Percentiles rank a stretch among this genome's conserved stretches.
Evolutionary conservation across 2,888 invertebrate species (phyloP).

Genomic region (Thymelicus acteon): DNA sequence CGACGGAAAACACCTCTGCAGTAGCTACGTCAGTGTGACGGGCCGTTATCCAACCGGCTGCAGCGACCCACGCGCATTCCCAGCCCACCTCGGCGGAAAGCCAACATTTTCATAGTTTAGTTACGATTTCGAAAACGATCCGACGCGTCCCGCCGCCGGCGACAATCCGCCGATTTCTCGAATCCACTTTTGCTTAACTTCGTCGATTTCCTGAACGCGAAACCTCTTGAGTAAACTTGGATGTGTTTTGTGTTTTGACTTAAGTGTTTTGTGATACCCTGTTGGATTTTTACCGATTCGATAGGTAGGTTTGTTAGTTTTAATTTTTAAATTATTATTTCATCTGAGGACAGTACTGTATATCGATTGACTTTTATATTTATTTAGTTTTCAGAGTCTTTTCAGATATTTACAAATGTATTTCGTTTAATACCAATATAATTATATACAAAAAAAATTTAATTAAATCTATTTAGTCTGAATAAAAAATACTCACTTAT

Average conservation of each 20-base stretch:
- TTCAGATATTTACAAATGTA: too few species aligned
- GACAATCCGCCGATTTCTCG: constrained; percentile 74
- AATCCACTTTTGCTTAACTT: constrained; percentile 71
- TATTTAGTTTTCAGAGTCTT: background rate
- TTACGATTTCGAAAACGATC: constrained; percentile 85
- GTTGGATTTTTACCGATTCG: constrained; percentile 63
- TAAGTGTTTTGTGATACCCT: constrained; percentile 54
- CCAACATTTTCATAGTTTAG: constrained; percentile 84
- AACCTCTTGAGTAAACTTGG: constrained; percentile 52
- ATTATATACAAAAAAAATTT: too few species aligned
- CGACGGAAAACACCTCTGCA: constrained; percentile 84
- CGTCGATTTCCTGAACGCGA: constrained; percentile 67
- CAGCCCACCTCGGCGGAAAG: constrained; percentile 76
- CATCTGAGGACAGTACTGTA: too few species aligned
- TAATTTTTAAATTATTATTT: constrained; percentile 34
- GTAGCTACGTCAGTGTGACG: constrained; percentile 72
- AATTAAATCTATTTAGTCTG: too few species aligned
- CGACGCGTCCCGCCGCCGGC: constrained; percentile 85
- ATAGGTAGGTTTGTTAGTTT: constrained; percentile 56
- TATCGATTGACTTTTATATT: constrained; percentile 1
- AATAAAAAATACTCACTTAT: too few species aligned
- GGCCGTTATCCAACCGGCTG: constrained; percentile 74
- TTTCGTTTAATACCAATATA: too few species aligned
- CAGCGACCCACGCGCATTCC: constrained; percentile 78
- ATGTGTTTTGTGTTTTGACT: constrained; percentile 65